Base-by-base conservation (phyloP, 2,797 vertebrate genomes). In the Helostoma temminkii region DNA sequence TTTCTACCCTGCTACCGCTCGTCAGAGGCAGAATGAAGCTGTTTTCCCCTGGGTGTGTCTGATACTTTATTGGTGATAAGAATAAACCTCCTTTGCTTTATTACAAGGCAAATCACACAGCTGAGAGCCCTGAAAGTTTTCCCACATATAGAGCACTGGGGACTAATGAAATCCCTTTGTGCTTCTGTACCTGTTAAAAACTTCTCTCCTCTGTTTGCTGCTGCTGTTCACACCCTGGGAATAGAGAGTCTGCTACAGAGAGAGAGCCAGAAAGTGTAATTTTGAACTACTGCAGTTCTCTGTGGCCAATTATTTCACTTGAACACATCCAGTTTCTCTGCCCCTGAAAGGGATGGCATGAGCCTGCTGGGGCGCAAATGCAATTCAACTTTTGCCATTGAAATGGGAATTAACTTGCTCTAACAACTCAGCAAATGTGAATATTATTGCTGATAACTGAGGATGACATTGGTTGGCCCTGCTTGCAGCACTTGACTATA, bases 401-500 rank as follows among this genome's bases (percentile, higher is more conserved):
- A 79, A 86, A 78, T 63, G 75, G 81, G 83, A 85, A 82, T 82
- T 68, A 82, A 81, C 77, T 77, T 66, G 65, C 74, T 76, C 69
- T 76, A 84, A 84, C 74, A 71, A 81, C 78, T 85, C 80, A 73
- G 77, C 81, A 85, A 91, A 89, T 90, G 76, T 86, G 61, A 88
- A 89, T 81, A 82, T 90, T 89, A 93, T 90, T 92, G 85, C 86
- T 73, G 81, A 89, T 90, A 87, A 91, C 71, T 21, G 66, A 59
- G 64, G 71, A 76, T 57, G 76, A 70, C 5, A 48, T 63, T 19
- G 25, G 39, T 68, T 46, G 70, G 47, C 24, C 15, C 26, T 11
- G 5, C 58, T 67, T 62, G 47, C 49, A 48, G 53, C 45, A 43
- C 65, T 68, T 58, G 43, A 57, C 57, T 60, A 53, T 22, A 60